Percentiles rank a stretch among this genome's conserved stretches.
phyloP scores from a whole-genome alignment of 2,888 invertebrate genomes.

The Folsomia candida region DNA sequence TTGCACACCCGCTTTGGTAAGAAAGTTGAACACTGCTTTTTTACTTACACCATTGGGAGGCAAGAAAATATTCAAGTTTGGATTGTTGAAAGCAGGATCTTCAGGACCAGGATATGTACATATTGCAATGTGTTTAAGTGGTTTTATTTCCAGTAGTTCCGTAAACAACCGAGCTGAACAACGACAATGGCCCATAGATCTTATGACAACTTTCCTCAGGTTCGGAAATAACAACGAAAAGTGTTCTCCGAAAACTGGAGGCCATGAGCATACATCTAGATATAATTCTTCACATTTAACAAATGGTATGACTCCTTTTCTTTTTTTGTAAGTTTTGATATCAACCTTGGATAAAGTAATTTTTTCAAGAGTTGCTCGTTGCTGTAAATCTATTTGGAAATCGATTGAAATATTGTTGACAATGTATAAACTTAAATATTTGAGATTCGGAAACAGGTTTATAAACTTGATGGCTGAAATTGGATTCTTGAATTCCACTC shows the following conservation, averaged over 20 bases:
- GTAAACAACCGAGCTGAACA: background rate
- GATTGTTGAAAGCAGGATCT: background rate
- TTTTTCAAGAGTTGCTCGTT: background rate
- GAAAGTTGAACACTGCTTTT: background rate
- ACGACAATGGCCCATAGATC: background rate
- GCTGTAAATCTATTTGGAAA: background rate
- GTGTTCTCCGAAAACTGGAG: background rate
- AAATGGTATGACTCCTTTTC: background rate
- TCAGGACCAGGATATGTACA: slow-evolving; percentile 1
- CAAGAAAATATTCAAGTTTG: slow-evolving; percentile 1
- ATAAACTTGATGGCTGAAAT: background rate
- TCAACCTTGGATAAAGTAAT: slow-evolving; percentile 5
- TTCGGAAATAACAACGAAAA: background rate
- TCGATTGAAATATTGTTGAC: background rate
- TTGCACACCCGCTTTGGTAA: background rate
- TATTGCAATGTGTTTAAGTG: background rate
- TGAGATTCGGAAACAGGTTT: background rate
- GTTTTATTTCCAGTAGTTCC: background rate
- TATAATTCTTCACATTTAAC: background rate
- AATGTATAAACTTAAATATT: background rate
- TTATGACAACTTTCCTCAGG: background rate
- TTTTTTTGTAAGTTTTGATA: background rate
- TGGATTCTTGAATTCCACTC: background rate
- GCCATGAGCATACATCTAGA: slow-evolving; percentile 10
- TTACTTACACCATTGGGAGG: background rate